Percentiles rank a stretch among this genome's conserved stretches.
Conservation (phyloP, 2,113 vertebrate species). For the Bombycilla garrulus region DNA sequence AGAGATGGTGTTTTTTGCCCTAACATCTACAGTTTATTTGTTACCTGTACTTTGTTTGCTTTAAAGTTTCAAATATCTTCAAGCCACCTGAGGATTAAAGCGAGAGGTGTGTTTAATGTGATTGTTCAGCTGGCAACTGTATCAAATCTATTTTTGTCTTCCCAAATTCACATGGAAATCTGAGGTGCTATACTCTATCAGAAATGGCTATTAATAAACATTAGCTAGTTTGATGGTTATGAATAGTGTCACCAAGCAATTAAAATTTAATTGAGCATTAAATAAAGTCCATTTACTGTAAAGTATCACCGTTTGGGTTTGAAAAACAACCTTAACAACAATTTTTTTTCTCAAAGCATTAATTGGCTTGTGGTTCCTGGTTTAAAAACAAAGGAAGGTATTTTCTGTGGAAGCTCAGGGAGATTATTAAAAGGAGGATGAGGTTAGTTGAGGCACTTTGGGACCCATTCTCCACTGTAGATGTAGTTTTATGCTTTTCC, state of each 20-base stretch:
- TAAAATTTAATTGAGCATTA: conserved; percentile 67
- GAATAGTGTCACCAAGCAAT: conserved; percentile 57
- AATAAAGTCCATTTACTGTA: conserved; percentile 62
- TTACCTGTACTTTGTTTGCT: background rate
- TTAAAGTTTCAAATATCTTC: background rate
- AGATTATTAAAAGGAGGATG: background rate
- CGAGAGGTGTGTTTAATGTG: background rate
- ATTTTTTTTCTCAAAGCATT: background rate
- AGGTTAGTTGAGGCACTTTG: background rate
- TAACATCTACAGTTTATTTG: background rate
- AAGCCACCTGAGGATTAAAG: background rate
- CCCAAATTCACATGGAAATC: background rate
- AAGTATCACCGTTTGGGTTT: conserved; percentile 26
- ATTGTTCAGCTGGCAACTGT: background rate
- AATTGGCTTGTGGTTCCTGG: background rate
- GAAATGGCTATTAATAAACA: conserved; percentile 38
- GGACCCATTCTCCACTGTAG: background rate
- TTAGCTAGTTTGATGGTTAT: conserved; percentile 52
- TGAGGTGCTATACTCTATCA: background rate
- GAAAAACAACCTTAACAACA: conserved; percentile 14
- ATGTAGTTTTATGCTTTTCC: background rate
- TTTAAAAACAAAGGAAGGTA: background rate
- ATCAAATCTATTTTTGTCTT: background rate
- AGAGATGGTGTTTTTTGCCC: background rate
- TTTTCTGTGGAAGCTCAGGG: background rate